Base-by-base conservation (phyloP, 2,797 vertebrate species). In the Uromys caudimaculatus region DNA sequence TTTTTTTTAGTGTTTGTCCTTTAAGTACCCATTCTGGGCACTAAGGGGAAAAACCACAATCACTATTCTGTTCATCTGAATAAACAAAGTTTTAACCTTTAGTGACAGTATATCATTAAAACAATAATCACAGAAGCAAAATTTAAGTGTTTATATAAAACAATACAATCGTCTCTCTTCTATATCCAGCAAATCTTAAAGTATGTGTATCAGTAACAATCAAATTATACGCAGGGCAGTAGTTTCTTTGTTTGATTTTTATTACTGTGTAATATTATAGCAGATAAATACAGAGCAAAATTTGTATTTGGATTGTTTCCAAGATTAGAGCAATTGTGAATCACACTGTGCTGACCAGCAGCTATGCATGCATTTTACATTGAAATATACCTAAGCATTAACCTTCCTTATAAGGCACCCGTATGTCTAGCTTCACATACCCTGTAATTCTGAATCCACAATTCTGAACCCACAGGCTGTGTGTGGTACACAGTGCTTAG, bases 181-280 rank as follows among this genome's bases (percentile, higher is more conserved):
- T 82, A 60, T 60, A 82, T 44, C 14, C 38, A 44, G 81, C 2
- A 85, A 67, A 35, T 47, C 41, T 6, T 85, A 29, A 10, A 21
- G 35, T 47, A 50, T 47, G 12, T n/a, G 83, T 92, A 23, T 95
- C 75, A 86, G 6, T 4, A 86, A 17, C 41, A 50, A 4, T 21
- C 32, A 62, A 13, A 50, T 77, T 47, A 17, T 90, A 41, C 52
- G 14, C 58, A 29, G 4, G 44, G 69, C 1, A 84, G 21, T 29
- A 38, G 67, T 56, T 81, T 85, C 21, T 95, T 96, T 94, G 85
- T 47, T 35, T 87, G 81, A 29, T 35, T 87, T 21, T 38, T 38
- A 71, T 71, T 79, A 52, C 58, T 64, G 17, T 62, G 2, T 89
- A 83, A 60, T 56, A 87, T 23, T 32, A 50, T 69, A 56, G 67